Conservation (phyloP, 1,140 invertebrate species). For the Araneus ventricosus region DNA sequence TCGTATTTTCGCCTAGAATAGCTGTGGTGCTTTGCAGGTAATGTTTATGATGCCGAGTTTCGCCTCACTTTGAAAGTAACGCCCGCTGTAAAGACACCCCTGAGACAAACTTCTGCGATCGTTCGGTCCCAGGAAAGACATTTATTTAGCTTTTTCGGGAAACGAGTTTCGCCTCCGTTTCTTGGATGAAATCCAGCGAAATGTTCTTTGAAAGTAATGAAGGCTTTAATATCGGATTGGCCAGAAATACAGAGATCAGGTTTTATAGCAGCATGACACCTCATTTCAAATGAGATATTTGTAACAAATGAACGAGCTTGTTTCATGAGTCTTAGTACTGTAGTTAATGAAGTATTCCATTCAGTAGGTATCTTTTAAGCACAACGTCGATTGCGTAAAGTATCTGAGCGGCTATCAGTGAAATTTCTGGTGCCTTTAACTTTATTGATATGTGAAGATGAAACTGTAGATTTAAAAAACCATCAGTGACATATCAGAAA, state of each 20-base stretch:
- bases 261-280: neutral
- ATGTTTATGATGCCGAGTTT: constrained; percentile 6
- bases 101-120: constrained; percentile 4
- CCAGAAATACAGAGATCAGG: neutral
- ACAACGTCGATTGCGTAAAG: too few relatives aligned
- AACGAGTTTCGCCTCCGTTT: neutral
- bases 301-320: neutral
- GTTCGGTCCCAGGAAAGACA: neutral
- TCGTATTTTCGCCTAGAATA: neutral
- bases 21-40: neutral
- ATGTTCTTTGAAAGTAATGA: constrained; percentile 14
- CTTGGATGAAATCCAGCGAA: neutral
- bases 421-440: too few relatives aligned
- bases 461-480: too few relatives aligned
- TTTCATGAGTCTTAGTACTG: neutral
- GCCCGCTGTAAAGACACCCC: constrained; percentile 1
- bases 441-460: too few relatives aligned
- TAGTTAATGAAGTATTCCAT: neutral
- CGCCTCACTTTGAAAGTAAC: constrained; percentile 1
- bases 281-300: neutral
- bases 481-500: too few relatives aligned
- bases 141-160: neutral
- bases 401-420: too few relatives aligned
- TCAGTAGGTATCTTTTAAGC: too few relatives aligned
- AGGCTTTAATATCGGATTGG: neutral